phyloP scores from a whole-genome alignment of 2,888 invertebrate species.

The Nomada flava region DNA sequence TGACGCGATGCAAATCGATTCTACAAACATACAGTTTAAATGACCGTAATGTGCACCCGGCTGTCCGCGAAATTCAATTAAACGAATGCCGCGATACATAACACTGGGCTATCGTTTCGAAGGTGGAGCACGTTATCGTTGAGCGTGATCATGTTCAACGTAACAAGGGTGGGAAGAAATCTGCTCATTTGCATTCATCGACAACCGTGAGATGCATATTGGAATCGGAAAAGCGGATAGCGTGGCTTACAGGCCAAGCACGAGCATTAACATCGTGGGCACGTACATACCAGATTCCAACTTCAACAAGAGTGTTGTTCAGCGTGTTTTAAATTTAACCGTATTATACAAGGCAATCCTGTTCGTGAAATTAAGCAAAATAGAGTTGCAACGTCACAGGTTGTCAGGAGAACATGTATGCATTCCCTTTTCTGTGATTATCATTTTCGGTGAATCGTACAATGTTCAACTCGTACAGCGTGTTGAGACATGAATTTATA shows the following conservation, averaged over 20 bases:
- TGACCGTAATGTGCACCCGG: constrained; percentile 2
- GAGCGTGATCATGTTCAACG: constrained; percentile 3
- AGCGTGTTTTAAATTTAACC: background rate
- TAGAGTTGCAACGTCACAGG: background rate
- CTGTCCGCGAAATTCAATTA: constrained; percentile 16
- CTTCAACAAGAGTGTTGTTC: constrained; percentile 12
- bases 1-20: background rate
- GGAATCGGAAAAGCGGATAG: constrained; percentile 22
- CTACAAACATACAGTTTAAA: background rate
- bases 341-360: background rate
- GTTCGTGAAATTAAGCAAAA: background rate
- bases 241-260: constrained; percentile 1
- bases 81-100: background rate
- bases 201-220: constrained; percentile 20
- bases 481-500: too few species aligned
- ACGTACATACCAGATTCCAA: constrained; percentile 13
- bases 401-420: background rate
- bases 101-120: background rate
- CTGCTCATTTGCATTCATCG: constrained; percentile 37
- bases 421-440: too few species aligned
- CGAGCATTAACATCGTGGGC: constrained; percentile 19
- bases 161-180: constrained; percentile 13
- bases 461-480: too few species aligned
- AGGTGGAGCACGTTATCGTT: background rate
- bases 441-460: too few species aligned